Evolutionary conservation across 2,888 invertebrate species (phyloP), one percentile per base, ranked within the genome.

Genomic region (Drosophila vallismaia): DNA sequence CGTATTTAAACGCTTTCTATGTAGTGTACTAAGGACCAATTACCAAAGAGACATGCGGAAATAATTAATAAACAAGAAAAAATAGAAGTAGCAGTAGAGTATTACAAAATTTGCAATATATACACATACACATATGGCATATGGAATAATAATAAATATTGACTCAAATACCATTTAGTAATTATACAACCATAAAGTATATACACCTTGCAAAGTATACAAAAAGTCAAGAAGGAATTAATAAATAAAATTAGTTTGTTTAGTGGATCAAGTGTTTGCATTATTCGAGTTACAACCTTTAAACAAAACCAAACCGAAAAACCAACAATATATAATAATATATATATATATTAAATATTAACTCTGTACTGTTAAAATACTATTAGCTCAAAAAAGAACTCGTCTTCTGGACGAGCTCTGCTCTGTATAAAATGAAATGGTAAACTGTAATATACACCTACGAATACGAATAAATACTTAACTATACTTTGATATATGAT

Each of bases 21-120:
- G 72, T 82, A 82, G 82, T 77, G 79, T 76, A 83, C 80, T 81
- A 83, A 83, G 83, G 83, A 83, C 83, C 83, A 83, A 83, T 80
- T 83, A 81, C 62, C 67, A 67, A 73, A 56, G 73, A 71, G 71
- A 45, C 38, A 50, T 57, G 63, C 33, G 56, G 48, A 57, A 51
- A 49, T 49, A 63, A 73, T 51, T 31, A 59, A 72, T 60, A 45
- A 51, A 66, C 54, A 49, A 54, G 54, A 46, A 55, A 53, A 3
- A 62, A 59, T 19, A 38, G 6, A 72, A 56, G 63, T 52, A 55
- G 62, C 55, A 33, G 71, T 78, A 74, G 49, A 45, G 42, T 52
- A 70, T 68, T 60, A 67, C 36, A n/a, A 70, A 50, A 82, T 71
- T 79, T 77, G 85, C 68, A 82, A 85, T 60, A 73, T 58, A 77